Evolutionary conservation across 1,140 invertebrate genomes (phyloP).

Genomic region (Limonius californicus): DNA sequence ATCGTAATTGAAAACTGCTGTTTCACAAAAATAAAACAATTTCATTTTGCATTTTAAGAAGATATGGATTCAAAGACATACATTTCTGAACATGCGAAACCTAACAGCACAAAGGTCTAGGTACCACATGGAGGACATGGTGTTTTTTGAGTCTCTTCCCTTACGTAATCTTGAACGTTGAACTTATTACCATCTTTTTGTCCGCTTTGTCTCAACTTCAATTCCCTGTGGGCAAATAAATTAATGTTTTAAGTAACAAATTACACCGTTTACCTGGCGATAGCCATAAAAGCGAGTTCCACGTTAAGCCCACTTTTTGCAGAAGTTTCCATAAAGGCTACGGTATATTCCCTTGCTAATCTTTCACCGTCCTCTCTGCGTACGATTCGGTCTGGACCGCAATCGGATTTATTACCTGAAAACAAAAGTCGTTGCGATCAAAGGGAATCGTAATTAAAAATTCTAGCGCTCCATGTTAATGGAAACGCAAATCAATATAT

Average conservation of each 20-base stretch:
- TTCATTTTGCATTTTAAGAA: too few species aligned
- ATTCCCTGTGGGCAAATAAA: slow-evolving; percentile 50
- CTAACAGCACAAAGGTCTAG: too few species aligned
- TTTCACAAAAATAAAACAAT: too few species aligned
- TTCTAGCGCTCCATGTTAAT: too few species aligned
- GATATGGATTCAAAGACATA: too few species aligned
- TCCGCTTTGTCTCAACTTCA: slow-evolving; percentile 57
- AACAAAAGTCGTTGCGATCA: not conserved
- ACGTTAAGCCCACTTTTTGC: slow-evolving; percentile 83
- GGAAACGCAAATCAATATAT: too few species aligned
- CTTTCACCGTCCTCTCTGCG: slow-evolving; percentile 77
- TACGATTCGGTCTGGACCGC: slow-evolving; percentile 67
- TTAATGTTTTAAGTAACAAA: not conserved
- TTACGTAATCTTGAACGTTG: slow-evolving; percentile 66
- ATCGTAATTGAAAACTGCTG: too few species aligned
- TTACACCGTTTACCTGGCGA: slow-evolving; percentile 57
- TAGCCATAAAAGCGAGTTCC: slow-evolving; percentile 74
- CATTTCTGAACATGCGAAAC: too few species aligned
- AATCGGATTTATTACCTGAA: slow-evolving; percentile 81
- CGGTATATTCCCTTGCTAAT: slow-evolving; percentile 75
- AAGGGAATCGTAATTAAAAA: too few species aligned
- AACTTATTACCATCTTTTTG: slow-evolving; percentile 57
- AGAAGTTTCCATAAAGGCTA: slow-evolving; percentile 84
- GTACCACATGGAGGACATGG: not conserved
- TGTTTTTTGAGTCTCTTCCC: slow-evolving; percentile 51